Percentiles rank a stretch among this genome's conserved stretches.
phyloP scores from a whole-genome alignment of 2,113 vertebrate species.

The Melanostigma gelatinosum region DNA sequence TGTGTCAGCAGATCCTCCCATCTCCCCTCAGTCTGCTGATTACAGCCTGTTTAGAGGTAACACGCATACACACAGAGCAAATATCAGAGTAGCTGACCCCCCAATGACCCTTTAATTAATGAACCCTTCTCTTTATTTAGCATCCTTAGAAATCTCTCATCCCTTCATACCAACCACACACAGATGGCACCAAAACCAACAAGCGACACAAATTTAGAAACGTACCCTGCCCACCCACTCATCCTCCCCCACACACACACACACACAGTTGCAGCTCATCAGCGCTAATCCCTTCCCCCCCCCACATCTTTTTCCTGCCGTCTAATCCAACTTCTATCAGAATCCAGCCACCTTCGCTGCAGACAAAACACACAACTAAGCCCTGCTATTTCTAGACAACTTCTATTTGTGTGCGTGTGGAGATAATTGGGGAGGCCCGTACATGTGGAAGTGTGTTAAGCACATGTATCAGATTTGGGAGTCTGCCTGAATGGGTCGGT shows the following conservation, averaged over 20 bases:
- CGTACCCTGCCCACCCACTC: constrained; percentile 21
- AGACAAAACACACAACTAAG: constrained; percentile 70
- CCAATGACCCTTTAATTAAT: constrained; percentile 68
- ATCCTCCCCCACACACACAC: constrained; percentile 1
- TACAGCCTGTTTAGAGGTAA: constrained; percentile 64
- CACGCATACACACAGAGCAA: constrained; percentile 16
- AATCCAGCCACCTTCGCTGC: constrained; percentile 70
- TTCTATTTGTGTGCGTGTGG: constrained; percentile 58
- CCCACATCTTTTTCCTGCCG: constrained; percentile 69
- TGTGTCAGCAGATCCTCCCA: constrained; percentile 72
- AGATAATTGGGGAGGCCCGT: constrained; percentile 55
- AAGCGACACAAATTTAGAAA: constrained; percentile 40
- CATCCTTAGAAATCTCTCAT: constrained; percentile 43
- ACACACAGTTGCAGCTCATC: constrained; percentile 62
- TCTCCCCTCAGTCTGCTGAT: constrained; percentile 71
- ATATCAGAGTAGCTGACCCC: constrained; percentile 46
- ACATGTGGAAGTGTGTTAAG: constrained; percentile 43
- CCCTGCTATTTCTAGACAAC: constrained; percentile 70
- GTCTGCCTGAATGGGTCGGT: constrained; percentile 28
- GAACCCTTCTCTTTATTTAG: constrained; percentile 63
- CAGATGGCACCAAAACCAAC: constrained; percentile 25
- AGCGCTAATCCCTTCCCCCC: constrained; percentile 71
- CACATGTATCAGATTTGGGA: constrained; percentile 41
- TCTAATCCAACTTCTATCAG: constrained; percentile 77
- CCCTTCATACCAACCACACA: constrained; percentile 38